Conservation (phyloP, 2,888 invertebrate genomes). For the Xestobium rufovillosum region DNA sequence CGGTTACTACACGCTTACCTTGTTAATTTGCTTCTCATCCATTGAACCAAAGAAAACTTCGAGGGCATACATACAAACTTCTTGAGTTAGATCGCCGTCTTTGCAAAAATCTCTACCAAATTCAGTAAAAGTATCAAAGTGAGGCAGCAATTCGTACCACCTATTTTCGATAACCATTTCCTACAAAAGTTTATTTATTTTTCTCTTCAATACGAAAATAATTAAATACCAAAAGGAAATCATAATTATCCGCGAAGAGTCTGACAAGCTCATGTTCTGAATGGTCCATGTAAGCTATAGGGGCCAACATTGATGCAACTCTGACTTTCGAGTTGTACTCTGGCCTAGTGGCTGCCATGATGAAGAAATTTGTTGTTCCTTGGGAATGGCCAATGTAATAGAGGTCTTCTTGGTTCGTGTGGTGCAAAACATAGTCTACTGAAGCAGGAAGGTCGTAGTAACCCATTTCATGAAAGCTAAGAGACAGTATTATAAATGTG, state of each 20-base stretch:
- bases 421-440: conserved; percentile 56
- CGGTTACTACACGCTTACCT: too few species aligned
- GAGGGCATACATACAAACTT: not conserved
- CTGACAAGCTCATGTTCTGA: too few species aligned
- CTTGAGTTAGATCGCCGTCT: not conserved
- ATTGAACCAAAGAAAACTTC: not conserved
- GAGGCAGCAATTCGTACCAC: not conserved
- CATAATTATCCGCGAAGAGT: too few species aligned
- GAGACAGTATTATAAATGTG: too few species aligned
- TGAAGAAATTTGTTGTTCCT: conserved; percentile 52
- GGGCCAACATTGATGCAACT: conserved; percentile 54
- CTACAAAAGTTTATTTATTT: too few species aligned
- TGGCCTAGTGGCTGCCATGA: conserved; percentile 49
- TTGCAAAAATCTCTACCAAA: not conserved
- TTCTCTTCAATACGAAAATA: too few species aligned
- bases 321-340: conserved; percentile 54
- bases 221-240: too few species aligned
- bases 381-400: conserved; percentile 68
- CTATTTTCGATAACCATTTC: too few species aligned
- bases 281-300: conserved; percentile 52
- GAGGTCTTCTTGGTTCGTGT: conserved; percentile 50
- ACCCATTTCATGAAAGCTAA: conserved; percentile 73
- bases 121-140: not conserved
- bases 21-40: conserved; percentile 1
- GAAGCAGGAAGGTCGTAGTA: conserved; percentile 66